phyloP scores from a whole-genome alignment of 23 tunicate species.

The Aplidium turbinatum region DNA sequence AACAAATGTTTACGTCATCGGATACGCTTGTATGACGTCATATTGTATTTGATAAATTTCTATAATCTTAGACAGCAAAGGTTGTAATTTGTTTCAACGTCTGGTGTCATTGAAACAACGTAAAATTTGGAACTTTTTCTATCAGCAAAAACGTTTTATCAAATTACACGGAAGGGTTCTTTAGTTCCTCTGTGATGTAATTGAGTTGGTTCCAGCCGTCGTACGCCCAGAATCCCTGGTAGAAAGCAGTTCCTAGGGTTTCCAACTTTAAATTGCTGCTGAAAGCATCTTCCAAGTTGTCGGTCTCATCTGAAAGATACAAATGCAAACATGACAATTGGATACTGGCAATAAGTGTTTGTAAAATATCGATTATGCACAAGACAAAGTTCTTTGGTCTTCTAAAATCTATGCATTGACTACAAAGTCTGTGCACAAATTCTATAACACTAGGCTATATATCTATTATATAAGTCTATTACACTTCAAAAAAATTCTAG shows the following conservation, averaged over 20 bases:
- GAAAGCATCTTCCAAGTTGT: constrained; percentile 63
- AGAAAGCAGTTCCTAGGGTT: constrained; percentile 78
- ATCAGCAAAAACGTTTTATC: background rate
- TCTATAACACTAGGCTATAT: no score
- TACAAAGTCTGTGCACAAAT: no score
- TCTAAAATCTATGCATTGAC: no score
- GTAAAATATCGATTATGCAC: no score
- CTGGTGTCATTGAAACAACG: background rate
- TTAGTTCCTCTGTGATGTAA: constrained; percentile 82
- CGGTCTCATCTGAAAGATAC: constrained; percentile 45
- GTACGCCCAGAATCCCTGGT: constrained; percentile 92
- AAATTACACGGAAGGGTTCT: constrained; percentile 80
- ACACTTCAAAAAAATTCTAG: no score
- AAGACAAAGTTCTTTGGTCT: no score
- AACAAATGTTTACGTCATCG: no score
- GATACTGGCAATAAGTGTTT: no score
- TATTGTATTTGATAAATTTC: no score
- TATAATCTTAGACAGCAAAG: background rate
- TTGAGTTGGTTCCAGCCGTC: constrained; percentile 97
- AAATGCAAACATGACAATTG: background rate
- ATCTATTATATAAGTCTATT: no score
- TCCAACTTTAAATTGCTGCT: constrained; percentile 34
- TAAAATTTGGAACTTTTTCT: background rate
- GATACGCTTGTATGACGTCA: no score
- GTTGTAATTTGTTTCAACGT: background rate